Conservation (phyloP, 2,797 vertebrate genomes). For the Falco rusticolus region DNA sequence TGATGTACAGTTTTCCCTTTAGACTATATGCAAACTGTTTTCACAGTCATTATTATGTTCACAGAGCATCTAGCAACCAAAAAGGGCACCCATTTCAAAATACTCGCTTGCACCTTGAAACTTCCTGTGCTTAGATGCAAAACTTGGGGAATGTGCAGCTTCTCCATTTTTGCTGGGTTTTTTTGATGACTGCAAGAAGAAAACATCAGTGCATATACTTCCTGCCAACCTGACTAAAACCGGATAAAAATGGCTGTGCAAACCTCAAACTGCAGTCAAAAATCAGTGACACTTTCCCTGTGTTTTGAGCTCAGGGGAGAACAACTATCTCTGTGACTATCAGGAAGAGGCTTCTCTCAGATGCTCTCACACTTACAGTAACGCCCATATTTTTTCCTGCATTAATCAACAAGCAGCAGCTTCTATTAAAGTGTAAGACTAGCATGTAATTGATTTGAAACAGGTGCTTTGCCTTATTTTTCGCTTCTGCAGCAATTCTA, state of each 20-base stretch:
- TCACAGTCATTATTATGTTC: not conserved
- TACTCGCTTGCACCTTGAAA: not conserved
- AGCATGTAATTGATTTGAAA: slow-evolving; percentile 20
- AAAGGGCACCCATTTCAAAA: not conserved
- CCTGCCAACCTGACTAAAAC: not conserved
- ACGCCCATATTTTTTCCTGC: not conserved
- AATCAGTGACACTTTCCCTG: not conserved
- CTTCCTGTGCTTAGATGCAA: not conserved
- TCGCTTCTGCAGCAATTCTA: not conserved
- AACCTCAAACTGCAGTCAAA: not conserved
- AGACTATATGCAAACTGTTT: not conserved
- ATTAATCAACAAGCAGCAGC: not conserved
- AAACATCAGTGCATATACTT: not conserved
- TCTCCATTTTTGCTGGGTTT: not conserved
- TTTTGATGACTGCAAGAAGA: not conserved
- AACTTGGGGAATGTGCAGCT: not conserved
- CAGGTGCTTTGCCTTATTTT: slow-evolving; percentile 1
- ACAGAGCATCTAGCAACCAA: not conserved
- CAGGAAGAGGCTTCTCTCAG: slow-evolving; percentile 3
- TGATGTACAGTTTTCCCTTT: not conserved
- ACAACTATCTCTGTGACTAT: not conserved
- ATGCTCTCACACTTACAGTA: not conserved
- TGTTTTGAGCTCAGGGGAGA: not conserved
- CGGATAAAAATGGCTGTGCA: not conserved
- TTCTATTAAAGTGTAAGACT: not conserved